Conservation (phyloP, 2,797 vertebrate species). For the Schizothorax lantsangensis region DNA sequence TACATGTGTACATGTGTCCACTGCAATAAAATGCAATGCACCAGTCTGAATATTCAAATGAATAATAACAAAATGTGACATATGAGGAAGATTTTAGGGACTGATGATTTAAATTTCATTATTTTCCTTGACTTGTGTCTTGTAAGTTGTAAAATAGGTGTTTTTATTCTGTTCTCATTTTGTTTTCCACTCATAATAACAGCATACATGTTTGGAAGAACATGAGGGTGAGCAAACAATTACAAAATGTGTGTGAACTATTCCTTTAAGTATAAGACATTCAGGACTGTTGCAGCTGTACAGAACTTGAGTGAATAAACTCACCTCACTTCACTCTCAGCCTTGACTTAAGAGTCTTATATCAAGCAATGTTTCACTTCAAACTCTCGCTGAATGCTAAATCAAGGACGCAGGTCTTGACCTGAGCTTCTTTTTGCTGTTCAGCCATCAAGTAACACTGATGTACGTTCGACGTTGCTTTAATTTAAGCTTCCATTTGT, state of each 20-base stretch:
- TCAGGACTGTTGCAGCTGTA: conserved; percentile 20
- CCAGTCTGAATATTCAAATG: not conserved
- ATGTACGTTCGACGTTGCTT: conserved; percentile 45
- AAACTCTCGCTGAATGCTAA: conserved; percentile 33
- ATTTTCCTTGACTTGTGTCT: not conserved
- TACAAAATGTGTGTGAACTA: not conserved
- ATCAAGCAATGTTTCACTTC: conserved; percentile 23
- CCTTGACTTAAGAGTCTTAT: conserved; percentile 9
- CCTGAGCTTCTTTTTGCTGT: conserved; percentile 26
- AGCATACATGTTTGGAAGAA: not conserved
- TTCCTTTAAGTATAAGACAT: not conserved
- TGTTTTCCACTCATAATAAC: not conserved
- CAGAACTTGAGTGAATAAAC: conserved; percentile 21
- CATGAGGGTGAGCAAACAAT: not conserved
- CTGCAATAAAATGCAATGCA: not conserved
- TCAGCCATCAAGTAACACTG: conserved; percentile 35
- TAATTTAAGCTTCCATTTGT: conserved; percentile 48
- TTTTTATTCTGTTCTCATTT: too few relatives aligned
- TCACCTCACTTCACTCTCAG: conserved; percentile 23
- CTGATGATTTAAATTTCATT: not conserved
- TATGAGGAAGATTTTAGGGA: too few relatives aligned
- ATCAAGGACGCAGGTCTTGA: not conserved
- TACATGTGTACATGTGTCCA: too few relatives aligned
- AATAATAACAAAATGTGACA: not conserved
- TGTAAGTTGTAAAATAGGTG: too few relatives aligned